Evolutionary conservation across 1,140 invertebrate genomes (phyloP), one percentile per base, ranked within the genome.

Genomic region (Ceratina australensis): DNA sequence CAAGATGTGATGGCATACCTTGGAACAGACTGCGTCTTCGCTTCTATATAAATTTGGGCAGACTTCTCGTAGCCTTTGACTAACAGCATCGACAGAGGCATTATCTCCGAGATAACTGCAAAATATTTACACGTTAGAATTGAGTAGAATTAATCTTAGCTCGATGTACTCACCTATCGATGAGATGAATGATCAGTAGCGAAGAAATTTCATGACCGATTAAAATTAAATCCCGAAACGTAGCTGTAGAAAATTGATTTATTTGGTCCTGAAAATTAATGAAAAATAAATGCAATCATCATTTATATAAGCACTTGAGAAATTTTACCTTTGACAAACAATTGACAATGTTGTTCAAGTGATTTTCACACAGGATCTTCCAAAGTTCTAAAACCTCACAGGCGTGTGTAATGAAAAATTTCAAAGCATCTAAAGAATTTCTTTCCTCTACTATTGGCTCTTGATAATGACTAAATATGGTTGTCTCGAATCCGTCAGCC

Each of bases 1-100:
- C 65, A n/a, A 77, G 33, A n/a, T n/a, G 18, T 56, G 56, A 65
- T 65, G 24, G 3, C 22, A 61, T 92, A 97, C 96, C 94, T 99
- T 97, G 22, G 98, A 95, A 90, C 97, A 98, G 49, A 97, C 96
- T 20, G 98, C 98, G 93, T 99, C 98, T 93, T 99, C 98, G 86
- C 95, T 95, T 85, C 96, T 96, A 88, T 99, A 99, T 1, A 99
- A 93, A 85, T 96, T 96, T 0, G 98, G 98, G 90, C 98, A 99
- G 0, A 98, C 93, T 88, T 98, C 95, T 65, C 98, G 93, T n/a
- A 99, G 92, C 90, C 96, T 96, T 20, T 93, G 92, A 78, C 97
- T 99, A 50, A 99, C 97, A 0, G 96, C 95, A 90, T 98, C 97
- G 0, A 98, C 97, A 3, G 97, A 97, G 0, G 98, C 97, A 91